Conservation (phyloP, 2,888 invertebrate species). For the Eupelmus urozonus region DNA sequence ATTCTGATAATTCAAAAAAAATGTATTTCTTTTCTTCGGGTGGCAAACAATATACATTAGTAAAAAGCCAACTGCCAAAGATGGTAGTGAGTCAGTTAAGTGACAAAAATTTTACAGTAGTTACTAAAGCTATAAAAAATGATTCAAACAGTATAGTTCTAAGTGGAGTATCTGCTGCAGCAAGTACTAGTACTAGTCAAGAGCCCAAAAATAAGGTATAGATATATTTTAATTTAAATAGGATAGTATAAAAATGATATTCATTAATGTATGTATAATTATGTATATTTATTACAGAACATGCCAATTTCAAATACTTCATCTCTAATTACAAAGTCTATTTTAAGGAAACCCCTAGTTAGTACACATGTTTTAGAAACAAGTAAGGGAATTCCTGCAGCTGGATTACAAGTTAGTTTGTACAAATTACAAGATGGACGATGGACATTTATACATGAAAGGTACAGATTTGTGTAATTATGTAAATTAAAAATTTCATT, state of each 20-base stretch:
- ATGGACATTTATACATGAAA: slow-evolving; percentile 84
- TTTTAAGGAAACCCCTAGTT: slow-evolving; percentile 79
- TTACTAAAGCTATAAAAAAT: slow-evolving; percentile 45
- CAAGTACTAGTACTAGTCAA: slow-evolving; percentile 65
- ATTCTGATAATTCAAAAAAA: slow-evolving; percentile 40
- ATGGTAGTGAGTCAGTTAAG: slow-evolving; percentile 30
- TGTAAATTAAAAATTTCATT: not conserved
- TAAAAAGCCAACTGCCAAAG: slow-evolving; percentile 50
- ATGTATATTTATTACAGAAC: too few species aligned
- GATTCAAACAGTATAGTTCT: slow-evolving; percentile 4
- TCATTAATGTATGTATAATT: slow-evolving; percentile 10
- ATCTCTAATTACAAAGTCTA: slow-evolving; percentile 17
- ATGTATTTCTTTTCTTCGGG: slow-evolving; percentile 35
- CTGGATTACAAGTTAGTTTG: slow-evolving; percentile 83
- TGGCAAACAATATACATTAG: slow-evolving; percentile 53
- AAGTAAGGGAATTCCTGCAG: slow-evolving; percentile 83
- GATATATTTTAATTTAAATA: not conserved
- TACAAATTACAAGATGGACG: slow-evolving; percentile 82
- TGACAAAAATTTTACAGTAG: slow-evolving; percentile 32
- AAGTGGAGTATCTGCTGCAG: slow-evolving; percentile 11
- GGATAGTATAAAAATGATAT: too few species aligned
- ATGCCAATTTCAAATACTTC: not conserved
- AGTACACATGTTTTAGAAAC: slow-evolving; percentile 88
- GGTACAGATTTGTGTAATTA: slow-evolving; percentile 64
- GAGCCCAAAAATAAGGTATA: slow-evolving; percentile 63